Conservation (phyloP, 2,888 invertebrate species). For the Drosophila stalkeri region DNA sequence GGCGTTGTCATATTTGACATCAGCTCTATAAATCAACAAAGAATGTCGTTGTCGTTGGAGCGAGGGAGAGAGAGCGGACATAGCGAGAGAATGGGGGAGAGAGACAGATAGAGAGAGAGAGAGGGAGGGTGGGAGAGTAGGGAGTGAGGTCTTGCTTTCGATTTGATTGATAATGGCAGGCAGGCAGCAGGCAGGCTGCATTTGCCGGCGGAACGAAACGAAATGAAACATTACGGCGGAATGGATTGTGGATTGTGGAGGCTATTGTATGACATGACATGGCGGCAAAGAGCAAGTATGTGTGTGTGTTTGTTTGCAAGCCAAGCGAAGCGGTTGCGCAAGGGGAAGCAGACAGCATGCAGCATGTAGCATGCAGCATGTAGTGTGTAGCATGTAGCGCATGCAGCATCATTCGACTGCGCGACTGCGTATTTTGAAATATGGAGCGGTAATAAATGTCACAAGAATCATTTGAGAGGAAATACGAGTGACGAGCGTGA, state of each 20-base stretch:
- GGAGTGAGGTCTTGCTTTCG: conserved; percentile 41
- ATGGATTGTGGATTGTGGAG: conserved; percentile 68
- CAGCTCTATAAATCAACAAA: conserved; percentile 76
- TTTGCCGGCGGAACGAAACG: conserved; percentile 72
- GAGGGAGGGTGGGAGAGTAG: background rate
- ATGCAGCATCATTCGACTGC: conserved; percentile 34
- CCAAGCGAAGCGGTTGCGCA: conserved; percentile 65
- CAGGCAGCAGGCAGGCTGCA: conserved; percentile 35
- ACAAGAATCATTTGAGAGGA: conserved; percentile 84
- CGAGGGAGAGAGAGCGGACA: conserved; percentile 1
- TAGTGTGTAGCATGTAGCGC: conserved; percentile 29
- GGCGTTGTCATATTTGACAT: conserved; percentile 81
- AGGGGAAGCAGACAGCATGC: conserved; percentile 49
- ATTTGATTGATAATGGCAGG: conserved; percentile 80
- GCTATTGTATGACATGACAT: conserved; percentile 68
- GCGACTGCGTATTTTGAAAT: conserved; percentile 72
- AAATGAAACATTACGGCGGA: conserved; percentile 79
- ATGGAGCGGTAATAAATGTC: conserved; percentile 84
- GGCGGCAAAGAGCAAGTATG: conserved; percentile 49
- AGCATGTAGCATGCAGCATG: conserved; percentile 29
- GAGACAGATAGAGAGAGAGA: background rate
- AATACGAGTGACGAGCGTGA: conserved; percentile 84
- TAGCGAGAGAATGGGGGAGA: background rate
- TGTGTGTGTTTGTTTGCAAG: conserved; percentile 43
- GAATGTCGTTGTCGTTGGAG: conserved; percentile 55